Evolutionary conservation across 2,797 vertebrate genomes (phyloP).

Genomic region (Poliocrania exsul): DNA sequence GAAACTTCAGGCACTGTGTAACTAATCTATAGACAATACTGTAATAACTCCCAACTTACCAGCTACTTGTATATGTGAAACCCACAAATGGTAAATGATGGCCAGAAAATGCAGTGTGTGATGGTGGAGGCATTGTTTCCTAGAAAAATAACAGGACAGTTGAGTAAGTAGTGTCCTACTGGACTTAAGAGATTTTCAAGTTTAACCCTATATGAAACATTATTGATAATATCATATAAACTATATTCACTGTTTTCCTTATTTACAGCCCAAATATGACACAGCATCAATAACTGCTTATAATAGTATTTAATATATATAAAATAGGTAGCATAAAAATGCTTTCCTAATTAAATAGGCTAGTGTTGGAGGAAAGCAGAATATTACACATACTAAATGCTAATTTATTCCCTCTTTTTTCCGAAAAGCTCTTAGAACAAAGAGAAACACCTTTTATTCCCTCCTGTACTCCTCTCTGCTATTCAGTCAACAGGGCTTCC

Average conservation of each 20-base stretch:
- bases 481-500: background rate
- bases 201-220: background rate
- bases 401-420: background rate
- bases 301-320: background rate
- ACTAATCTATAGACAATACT: background rate
- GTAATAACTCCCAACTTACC: conserved; percentile 81
- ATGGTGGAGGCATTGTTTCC: conserved; percentile 97
- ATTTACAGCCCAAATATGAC: background rate
- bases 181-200: background rate
- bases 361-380: background rate
- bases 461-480: background rate
- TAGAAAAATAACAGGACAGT: conserved; percentile 60
- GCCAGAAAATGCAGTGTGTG: conserved; percentile 96
- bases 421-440: background rate
- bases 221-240: background rate
- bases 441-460: background rate
- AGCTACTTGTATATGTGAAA: conserved; percentile 98
- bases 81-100: conserved; percentile 97
- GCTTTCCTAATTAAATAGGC: background rate
- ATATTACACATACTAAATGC: background rate
- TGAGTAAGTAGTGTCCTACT: background rate
- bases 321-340: background rate
- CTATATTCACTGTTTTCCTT: background rate
- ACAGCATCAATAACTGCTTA: background rate
- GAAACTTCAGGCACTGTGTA: background rate